Percentiles rank a stretch among this genome's conserved stretches.
Conservation (phyloP, 1,140 invertebrate species). For the Tachypleus tridentatus region DNA sequence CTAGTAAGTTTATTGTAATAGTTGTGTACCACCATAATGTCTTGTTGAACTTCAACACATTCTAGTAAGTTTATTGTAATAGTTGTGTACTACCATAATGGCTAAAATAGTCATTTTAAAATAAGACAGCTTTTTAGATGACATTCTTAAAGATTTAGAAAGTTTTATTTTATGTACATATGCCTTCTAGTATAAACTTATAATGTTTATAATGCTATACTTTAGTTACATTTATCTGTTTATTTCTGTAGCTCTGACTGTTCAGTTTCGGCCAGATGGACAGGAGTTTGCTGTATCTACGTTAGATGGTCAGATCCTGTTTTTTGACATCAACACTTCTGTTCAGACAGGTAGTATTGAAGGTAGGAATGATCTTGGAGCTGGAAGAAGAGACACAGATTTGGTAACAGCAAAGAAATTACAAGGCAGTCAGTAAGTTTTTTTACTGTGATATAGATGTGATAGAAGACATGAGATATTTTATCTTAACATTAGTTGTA, state of each 20-base stretch:
- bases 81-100: too few relatives aligned
- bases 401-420: slow-evolving; percentile 75
- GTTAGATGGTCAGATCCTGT: slow-evolving; percentile 72
- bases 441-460: not conserved
- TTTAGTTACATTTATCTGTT: slow-evolving; percentile 9
- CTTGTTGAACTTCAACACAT: too few relatives aligned
- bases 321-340: slow-evolving; percentile 61
- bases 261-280: slow-evolving; percentile 77
- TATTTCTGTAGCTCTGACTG: slow-evolving; percentile 45
- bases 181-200: slow-evolving; percentile 1
- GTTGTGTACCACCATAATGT: too few relatives aligned
- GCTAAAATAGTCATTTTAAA: too few relatives aligned
- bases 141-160: too few relatives aligned
- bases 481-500: too few relatives aligned
- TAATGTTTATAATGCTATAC: slow-evolving; percentile 1
- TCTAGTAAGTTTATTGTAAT: too few relatives aligned
- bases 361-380: slow-evolving; percentile 74
- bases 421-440: slow-evolving; percentile 40
- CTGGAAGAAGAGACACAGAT: slow-evolving; percentile 67
- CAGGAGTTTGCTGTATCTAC: slow-evolving; percentile 82
- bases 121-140: too few relatives aligned
- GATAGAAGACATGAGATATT: not conserved
- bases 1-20: too few relatives aligned
- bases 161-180: too few relatives aligned
- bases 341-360: slow-evolving; percentile 66